phyloP scores from a whole-genome alignment of 2,797 vertebrate genomes.

The Mustela erminea region DNA sequence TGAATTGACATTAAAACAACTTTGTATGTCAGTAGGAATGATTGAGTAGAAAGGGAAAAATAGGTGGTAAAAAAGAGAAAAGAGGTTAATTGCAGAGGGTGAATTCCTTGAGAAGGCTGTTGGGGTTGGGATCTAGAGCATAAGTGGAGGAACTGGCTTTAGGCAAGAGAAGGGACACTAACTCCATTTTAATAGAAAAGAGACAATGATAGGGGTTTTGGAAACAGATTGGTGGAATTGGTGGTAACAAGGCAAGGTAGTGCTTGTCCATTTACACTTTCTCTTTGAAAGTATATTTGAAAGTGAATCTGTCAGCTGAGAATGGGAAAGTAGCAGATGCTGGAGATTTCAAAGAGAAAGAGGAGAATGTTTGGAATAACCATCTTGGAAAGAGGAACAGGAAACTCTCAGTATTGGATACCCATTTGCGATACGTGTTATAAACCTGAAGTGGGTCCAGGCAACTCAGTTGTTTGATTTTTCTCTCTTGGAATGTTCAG shows the following conservation, averaged over 20 bases:
- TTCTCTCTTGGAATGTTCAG: background rate
- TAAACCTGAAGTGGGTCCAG: background rate
- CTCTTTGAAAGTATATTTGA: background rate
- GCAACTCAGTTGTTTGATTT: background rate
- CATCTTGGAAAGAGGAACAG: background rate
- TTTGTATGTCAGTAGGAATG: background rate
- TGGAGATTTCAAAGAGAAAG: slow-evolving; percentile 17
- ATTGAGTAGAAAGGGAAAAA: background rate
- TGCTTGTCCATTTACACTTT: background rate
- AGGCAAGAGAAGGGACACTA: background rate
- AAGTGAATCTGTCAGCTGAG: background rate
- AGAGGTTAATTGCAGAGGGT: background rate
- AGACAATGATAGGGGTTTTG: background rate
- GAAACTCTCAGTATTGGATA: background rate
- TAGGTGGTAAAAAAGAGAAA: background rate
- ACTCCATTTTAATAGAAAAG: background rate
- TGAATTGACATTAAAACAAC: background rate
- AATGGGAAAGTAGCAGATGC: background rate
- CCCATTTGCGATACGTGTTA: background rate
- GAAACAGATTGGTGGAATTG: background rate
- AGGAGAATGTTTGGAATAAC: background rate
- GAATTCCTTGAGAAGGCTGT: background rate
- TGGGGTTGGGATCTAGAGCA: background rate
- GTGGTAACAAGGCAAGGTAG: background rate
- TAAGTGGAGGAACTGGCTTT: background rate